phyloP scores from a whole-genome alignment of 2,888 invertebrate species.

The Gryllus longicercus region DNA sequence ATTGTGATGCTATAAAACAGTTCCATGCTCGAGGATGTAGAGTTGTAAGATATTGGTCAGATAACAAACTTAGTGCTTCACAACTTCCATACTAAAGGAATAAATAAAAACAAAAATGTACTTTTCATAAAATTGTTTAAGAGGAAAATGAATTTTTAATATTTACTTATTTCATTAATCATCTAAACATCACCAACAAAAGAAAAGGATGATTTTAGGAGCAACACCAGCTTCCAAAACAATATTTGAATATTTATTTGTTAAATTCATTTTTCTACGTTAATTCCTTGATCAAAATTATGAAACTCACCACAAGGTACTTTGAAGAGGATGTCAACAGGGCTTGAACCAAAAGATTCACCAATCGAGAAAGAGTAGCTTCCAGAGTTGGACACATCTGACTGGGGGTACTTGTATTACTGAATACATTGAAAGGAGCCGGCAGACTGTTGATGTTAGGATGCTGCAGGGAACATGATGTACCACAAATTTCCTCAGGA shows the following conservation, averaged over 20 bases:
- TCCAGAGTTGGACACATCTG: constrained; percentile 46
- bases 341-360: constrained; percentile 52
- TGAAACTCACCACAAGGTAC: constrained; percentile 60
- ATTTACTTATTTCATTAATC: background rate
- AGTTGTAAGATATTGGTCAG: constrained; percentile 64
- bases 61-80: constrained; percentile 64
- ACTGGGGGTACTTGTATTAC: constrained; percentile 39
- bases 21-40: constrained; percentile 66
- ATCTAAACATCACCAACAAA: background rate
- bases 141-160: background rate
- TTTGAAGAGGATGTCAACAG: constrained; percentile 63
- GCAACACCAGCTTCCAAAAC: background rate
- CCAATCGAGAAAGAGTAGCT: constrained; percentile 56
- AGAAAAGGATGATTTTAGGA: background rate
- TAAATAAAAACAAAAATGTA: constrained; percentile 27
- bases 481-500: background rate
- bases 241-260: constrained; percentile 5
- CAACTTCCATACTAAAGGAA: constrained; percentile 59
- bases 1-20: constrained; percentile 45
- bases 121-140: background rate
- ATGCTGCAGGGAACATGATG: constrained; percentile 23
- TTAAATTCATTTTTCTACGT: background rate
- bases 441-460: constrained; percentile 50
- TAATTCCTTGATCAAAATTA: background rate
- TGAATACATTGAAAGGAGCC: constrained; percentile 50